A percentile compares a stretch with the other conserved stretches of the same genome.
Conservation (phyloP, 2,113 vertebrate genomes). For the Poeciliopsis retropinna region DNA sequence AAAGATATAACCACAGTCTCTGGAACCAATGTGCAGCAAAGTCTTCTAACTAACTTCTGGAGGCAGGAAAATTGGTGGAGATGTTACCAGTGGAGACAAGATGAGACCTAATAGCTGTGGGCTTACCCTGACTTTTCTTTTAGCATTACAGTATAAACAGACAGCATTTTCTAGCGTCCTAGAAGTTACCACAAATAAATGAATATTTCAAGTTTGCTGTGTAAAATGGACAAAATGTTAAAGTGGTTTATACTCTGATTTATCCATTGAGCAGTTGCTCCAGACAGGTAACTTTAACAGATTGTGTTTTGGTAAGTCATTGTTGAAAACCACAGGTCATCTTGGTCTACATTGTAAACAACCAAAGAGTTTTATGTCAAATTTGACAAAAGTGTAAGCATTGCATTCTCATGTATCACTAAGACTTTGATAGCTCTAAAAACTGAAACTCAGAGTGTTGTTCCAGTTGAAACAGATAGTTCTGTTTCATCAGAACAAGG, state of each 20-base stretch:
- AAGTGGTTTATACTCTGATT: too few species aligned
- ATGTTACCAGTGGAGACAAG: neutral
- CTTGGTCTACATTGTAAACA: neutral
- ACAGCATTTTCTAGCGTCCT: neutral
- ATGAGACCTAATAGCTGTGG: neutral
- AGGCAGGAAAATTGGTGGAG: slow-evolving; percentile 2
- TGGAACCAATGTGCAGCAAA: neutral
- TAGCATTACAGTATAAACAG: neutral
- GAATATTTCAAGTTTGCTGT: neutral
- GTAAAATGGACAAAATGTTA: neutral
- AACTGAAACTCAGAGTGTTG: too few species aligned
- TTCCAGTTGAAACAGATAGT: too few species aligned
- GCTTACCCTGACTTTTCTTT: neutral
- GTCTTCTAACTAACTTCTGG: neutral
- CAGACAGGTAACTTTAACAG: too few species aligned
- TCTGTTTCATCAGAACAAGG: too few species aligned
- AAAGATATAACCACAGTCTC: slow-evolving; percentile 9
- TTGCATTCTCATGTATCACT: too few species aligned
- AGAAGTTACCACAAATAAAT: neutral
- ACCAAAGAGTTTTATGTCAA: neutral
- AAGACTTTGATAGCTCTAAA: too few species aligned
- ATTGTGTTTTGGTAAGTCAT: too few species aligned
- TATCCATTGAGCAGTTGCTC: too few species aligned
- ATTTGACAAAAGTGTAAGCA: neutral
- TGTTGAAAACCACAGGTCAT: neutral